Evolutionary conservation across 2,113 vertebrate species (phyloP).

Genomic region (Pandion haliaetus): DNA sequence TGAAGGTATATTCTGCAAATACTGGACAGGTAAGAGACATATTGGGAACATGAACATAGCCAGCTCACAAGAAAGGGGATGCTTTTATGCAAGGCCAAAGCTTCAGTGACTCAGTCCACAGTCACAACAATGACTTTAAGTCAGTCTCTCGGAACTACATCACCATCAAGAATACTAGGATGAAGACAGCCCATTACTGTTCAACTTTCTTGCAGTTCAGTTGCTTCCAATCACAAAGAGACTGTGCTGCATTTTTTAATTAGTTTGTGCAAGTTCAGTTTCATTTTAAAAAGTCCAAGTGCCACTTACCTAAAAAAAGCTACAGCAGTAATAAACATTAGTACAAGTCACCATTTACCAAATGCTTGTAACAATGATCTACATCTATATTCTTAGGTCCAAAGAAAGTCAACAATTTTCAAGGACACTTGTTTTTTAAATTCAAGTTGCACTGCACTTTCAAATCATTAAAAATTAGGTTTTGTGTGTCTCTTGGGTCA

Average conservation of each 20-base stretch:
- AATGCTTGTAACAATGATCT: neutral
- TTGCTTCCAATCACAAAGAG: neutral
- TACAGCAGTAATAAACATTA: neutral
- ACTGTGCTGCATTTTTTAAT: neutral
- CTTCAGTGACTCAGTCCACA: neutral
- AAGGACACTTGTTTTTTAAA: neutral
- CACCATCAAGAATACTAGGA: neutral
- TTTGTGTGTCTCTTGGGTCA: neutral
- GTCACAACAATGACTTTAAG: neutral
- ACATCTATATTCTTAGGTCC: neutral
- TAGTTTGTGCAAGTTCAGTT: neutral
- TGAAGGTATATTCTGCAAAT: neutral
- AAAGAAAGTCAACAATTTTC: neutral
- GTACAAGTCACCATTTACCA: neutral
- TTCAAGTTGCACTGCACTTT: neutral
- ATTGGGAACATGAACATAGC: neutral
- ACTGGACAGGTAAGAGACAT: neutral
- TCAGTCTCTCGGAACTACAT: neutral
- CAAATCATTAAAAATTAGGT: neutral
- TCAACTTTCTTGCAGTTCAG: fast-evolving
- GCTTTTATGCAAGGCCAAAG: neutral
- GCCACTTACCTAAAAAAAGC: neutral
- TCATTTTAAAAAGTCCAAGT: neutral
- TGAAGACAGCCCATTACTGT: neutral
- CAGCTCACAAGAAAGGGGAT: neutral